phyloP scores from a whole-genome alignment of 2,888 invertebrate genomes.

The Encarsia formosa region DNA sequence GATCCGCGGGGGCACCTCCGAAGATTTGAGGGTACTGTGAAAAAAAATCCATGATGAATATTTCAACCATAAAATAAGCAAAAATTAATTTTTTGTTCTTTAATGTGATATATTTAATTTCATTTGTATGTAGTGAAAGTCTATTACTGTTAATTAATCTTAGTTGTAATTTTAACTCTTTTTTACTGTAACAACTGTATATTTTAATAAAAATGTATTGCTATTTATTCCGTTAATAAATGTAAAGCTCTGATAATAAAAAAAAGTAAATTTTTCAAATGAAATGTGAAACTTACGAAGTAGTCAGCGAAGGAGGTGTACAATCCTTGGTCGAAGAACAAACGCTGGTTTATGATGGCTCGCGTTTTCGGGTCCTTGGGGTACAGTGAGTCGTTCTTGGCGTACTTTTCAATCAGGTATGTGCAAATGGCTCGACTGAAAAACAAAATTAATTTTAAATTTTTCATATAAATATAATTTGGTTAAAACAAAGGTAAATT shows the following conservation, averaged over 20 bases:
- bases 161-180: no score
- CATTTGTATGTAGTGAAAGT: neutral
- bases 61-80: no score
- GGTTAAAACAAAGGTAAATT: no score
- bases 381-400: slow-evolving; percentile 61
- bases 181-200: no score
- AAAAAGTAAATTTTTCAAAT: no score
- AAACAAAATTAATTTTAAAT: slow-evolving; percentile 31
- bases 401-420: slow-evolving; percentile 65
- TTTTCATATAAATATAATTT: no score
- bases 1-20: slow-evolving; percentile 53
- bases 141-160: neutral
- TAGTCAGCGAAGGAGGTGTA: slow-evolving; percentile 55
- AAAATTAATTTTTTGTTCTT: neutral
- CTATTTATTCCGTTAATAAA: no score
- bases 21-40: slow-evolving; percentile 51
- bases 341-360: slow-evolving; percentile 60
- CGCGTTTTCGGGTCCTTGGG: slow-evolving; percentile 62
- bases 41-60: neutral
- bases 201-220: no score
- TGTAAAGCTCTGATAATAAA: no score
- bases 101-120: neutral
- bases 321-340: slow-evolving; percentile 62
- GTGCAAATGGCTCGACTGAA: slow-evolving; percentile 65
- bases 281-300: slow-evolving; percentile 55